Base-by-base conservation (phyloP, 2,797 vertebrate species). In the Gastrophryne carolinensis region DNA sequence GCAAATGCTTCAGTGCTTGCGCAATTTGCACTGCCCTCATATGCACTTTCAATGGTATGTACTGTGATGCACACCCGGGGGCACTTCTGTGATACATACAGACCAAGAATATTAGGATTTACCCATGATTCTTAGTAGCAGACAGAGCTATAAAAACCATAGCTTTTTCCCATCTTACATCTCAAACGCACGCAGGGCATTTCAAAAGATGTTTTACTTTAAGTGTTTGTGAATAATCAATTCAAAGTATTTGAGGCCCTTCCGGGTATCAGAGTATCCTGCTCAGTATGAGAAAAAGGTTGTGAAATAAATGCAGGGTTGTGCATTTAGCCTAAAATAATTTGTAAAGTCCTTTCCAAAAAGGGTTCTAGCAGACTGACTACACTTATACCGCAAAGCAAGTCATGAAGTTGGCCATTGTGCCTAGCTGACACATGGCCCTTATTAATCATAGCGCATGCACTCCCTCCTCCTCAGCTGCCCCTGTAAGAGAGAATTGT, bases 331-430 rank as follows among this genome's bases (percentile, higher is more conserved):
- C 32, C 56, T 24, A 60, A 69, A 69, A 69, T 53, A 56, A 47
- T 56, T 53, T 58, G 63, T 30, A 66, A 56, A 66, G 57, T 65
- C 50, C 52, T 62, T 69, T 70, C 65, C 34, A 76, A 64, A 77
- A 70, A 49, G 24, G 29, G 66, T 71, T 64, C 23, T 56, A 63
- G 66, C 57, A 76, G 35, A 63, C 74, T 63, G 58, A 35, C 67
- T 56, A 58, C 58, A 77, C 64, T 70, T 61, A 62, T 63, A 77
- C 35, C 44, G 35, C 49, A 56, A n/a, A 62, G 34, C 47, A 69
- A 61, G 37, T 56, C 67, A 77, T 77, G 73, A 76, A 76, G 65
- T 76, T 76, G 53, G 49, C 73, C 65, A 61, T 52, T 76, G 57
- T 76, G 35, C 63, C 27, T 34, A 41, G 23, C 74, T 77, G 66